Evolutionary conservation across 2,113 vertebrate genomes (phyloP).

Genomic region (Pteronura brasiliensis): DNA sequence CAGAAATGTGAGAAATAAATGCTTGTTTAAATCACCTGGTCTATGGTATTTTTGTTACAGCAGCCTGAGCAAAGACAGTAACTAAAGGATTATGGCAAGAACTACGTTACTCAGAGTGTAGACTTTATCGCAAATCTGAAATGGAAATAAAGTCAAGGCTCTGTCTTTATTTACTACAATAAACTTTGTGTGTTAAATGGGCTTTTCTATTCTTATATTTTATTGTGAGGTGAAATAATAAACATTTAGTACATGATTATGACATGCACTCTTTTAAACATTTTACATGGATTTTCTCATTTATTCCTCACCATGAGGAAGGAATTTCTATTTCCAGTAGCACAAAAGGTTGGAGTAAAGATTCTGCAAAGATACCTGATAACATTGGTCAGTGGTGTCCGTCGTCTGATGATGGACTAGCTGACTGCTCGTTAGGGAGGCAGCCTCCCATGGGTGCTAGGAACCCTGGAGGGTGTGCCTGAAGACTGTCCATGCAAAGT

Average conservation of each 20-base stretch:
- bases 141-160: neutral
- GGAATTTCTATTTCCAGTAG: neutral
- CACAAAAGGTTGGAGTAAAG: neutral
- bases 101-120: neutral
- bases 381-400: neutral
- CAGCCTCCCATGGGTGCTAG: neutral
- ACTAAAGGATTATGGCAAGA: neutral
- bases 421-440: neutral
- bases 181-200: neutral
- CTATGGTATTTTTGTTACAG: neutral
- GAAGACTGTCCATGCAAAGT: neutral
- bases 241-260: neutral
- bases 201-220: neutral
- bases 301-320: neutral
- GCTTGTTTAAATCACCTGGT: neutral
- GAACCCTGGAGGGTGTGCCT: neutral
- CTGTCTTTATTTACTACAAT: neutral
- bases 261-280: neutral
- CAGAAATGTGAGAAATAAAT: neutral
- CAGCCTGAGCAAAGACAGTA: neutral
- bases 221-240: neutral
- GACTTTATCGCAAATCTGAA: constrained; percentile 5
- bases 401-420: neutral
- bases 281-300: neutral
- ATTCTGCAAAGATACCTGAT: neutral